These are phyloP conservation scores for Nasua narica DNA, from an alignment of 2,797 vertebrate genomes.

Conservation along the genomic window DNA sequence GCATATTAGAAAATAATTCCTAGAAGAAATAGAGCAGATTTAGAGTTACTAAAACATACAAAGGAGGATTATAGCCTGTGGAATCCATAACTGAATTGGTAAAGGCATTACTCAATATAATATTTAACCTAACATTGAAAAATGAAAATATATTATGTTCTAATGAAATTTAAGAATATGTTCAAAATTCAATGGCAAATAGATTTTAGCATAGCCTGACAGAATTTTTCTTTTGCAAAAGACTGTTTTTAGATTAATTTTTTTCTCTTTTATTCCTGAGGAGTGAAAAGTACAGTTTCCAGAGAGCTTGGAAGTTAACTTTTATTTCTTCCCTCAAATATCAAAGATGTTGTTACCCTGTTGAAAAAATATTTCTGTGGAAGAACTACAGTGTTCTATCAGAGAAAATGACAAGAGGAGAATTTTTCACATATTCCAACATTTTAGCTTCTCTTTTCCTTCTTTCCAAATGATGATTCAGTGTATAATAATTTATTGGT, in stretches of 20 bases:
- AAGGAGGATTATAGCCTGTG: slow-evolving; percentile 50
- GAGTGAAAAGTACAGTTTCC: background rate
- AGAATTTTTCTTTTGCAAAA: slow-evolving; percentile 32
- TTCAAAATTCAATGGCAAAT: background rate
- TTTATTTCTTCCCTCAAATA: slow-evolving; percentile 10
- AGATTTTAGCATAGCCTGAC: background rate
- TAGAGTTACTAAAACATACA: slow-evolving; percentile 48
- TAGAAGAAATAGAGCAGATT: slow-evolving; percentile 58
- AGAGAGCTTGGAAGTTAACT: background rate
- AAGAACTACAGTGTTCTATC: background rate
- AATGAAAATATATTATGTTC: slow-evolving; percentile 54
- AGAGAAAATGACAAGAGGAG: background rate
- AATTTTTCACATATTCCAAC: background rate
- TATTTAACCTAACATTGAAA: slow-evolving; percentile 49
- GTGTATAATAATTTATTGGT: background rate
- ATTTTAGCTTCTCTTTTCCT: background rate
- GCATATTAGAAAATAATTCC: slow-evolving; percentile 58
- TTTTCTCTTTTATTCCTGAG: background rate
- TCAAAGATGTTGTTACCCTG: background rate
- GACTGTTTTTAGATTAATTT: background rate
- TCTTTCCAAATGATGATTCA: background rate
- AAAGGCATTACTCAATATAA: slow-evolving; percentile 48
- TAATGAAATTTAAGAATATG: slow-evolving; percentile 63
- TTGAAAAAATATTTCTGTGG: background rate
- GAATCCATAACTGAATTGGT: slow-evolving; percentile 41